Conservation (phyloP, 2,797 vertebrate species). For the Sternarchorhynchus goeldii region DNA sequence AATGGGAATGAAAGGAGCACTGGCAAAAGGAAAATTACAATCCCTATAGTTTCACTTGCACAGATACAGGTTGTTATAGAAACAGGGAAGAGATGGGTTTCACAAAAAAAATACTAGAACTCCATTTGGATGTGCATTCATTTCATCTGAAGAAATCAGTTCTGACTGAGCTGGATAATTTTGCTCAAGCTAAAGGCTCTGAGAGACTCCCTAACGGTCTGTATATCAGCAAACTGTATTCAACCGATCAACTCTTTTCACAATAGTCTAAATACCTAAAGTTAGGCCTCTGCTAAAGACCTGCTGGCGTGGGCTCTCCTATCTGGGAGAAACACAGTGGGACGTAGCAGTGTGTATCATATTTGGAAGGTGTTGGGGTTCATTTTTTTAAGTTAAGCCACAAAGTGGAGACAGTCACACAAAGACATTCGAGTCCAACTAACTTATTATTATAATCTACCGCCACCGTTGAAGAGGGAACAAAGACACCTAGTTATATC, state of each 20-base stretch:
- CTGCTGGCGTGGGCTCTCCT: slow-evolving; percentile 21
- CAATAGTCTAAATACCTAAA: slow-evolving; percentile 27
- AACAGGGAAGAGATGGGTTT: background rate
- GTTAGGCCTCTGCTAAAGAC: slow-evolving; percentile 20
- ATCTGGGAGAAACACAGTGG: slow-evolving; percentile 47
- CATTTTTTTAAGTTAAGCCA: slow-evolving; percentile 61
- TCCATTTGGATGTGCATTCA: background rate
- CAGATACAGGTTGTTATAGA: background rate
- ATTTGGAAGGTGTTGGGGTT: slow-evolving; percentile 53
- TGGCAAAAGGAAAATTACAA: background rate
- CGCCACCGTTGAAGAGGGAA: slow-evolving; percentile 30
- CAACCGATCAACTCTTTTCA: slow-evolving; percentile 18
- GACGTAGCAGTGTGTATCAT: slow-evolving; percentile 26
- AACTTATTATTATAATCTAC: slow-evolving; percentile 77
- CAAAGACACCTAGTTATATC: slow-evolving; percentile 46
- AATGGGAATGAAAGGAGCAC: background rate
- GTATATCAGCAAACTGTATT: slow-evolving; percentile 38
- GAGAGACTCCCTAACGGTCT: slow-evolving; percentile 17
- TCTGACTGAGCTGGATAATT: slow-evolving; percentile 11
- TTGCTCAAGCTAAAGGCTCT: background rate
- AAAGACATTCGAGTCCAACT: slow-evolving; percentile 66
- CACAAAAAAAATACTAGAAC: background rate
- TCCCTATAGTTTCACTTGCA: background rate
- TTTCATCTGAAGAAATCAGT: background rate
- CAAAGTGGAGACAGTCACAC: slow-evolving; percentile 63